A percentile compares a stretch with the other conserved stretches of the same genome.
These are phyloP conservation scores for Entomobrya multifasciata DNA, from an alignment of 2,888 invertebrate genomes.

Conservation along the genomic window DNA sequence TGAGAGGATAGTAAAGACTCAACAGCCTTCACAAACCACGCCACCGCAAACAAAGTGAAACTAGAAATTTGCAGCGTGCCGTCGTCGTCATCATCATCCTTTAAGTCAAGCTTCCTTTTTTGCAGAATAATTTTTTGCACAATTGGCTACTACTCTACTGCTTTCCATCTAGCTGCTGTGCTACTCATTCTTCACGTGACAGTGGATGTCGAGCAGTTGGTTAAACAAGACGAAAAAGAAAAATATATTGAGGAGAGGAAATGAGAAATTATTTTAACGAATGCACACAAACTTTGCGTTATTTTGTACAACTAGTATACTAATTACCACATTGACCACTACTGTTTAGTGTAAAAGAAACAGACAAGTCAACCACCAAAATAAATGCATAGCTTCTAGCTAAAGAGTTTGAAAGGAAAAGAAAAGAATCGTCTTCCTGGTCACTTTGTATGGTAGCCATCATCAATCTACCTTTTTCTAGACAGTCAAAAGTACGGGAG, in stretches of 20 bases:
- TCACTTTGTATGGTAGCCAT: not conserved
- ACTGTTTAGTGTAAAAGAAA: not conserved
- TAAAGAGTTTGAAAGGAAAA: not conserved
- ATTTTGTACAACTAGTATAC: too few species aligned
- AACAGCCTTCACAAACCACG: not conserved
- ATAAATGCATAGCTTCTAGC: not conserved
- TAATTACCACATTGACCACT: too few species aligned
- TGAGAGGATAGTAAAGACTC: not conserved
- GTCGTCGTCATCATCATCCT: not conserved
- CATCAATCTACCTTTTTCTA: not conserved
- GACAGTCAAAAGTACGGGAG: not conserved
- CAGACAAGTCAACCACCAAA: too few species aligned
- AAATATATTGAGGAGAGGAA: constrained; percentile 23
- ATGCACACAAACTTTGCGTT: constrained; percentile 18
- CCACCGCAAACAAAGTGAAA: constrained; percentile 24
- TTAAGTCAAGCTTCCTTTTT: not conserved
- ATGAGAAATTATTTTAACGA: constrained; percentile 45
- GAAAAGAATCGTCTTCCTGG: constrained; percentile 18
- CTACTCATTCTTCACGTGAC: not conserved
- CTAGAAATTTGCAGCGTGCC: not conserved
- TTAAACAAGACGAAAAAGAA: not conserved
- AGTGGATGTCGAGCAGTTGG: constrained; percentile 36
- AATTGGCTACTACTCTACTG: too few species aligned
- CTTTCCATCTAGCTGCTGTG: too few species aligned
- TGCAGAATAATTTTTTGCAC: not conserved